Conservation (phyloP, 2,797 vertebrate genomes). For the Oreochromis mossambicus region DNA sequence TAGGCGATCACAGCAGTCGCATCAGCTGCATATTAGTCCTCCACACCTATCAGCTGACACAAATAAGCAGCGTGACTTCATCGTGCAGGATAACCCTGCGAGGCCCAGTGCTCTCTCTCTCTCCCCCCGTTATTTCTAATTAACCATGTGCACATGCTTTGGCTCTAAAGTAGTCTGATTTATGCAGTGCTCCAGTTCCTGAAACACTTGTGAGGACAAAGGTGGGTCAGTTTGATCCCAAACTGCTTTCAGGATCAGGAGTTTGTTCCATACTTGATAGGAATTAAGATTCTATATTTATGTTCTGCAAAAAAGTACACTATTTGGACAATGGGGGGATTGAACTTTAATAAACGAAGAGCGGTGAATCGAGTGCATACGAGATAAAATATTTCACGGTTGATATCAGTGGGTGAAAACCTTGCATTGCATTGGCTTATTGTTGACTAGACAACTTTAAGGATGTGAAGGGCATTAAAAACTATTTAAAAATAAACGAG, state of each 20-base stretch:
- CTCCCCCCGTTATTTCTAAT: neutral
- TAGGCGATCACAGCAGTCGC: neutral
- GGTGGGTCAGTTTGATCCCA: neutral
- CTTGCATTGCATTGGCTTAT: neutral
- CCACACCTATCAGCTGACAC: neutral
- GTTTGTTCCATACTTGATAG: neutral
- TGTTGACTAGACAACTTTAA: neutral
- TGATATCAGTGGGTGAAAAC: neutral
- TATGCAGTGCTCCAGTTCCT: neutral
- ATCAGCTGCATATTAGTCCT: neutral
- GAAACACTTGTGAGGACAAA: neutral
- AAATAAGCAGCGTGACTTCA: neutral
- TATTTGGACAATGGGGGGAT: neutral
- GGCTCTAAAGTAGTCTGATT: neutral
- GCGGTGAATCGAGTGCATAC: neutral
- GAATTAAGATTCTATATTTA: neutral
- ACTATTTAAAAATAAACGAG: neutral
- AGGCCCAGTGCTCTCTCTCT: neutral
- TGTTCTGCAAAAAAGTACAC: neutral
- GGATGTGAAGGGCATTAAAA: neutral
- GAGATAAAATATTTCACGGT: neutral
- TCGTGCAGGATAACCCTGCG: neutral
- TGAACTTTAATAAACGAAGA: neutral
- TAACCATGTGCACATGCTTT: neutral
- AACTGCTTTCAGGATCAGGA: neutral